Evolutionary conservation across 2,113 vertebrate species (phyloP), one percentile per base, ranked within the genome.

Genomic region (Austrofundulus limnaeus): DNA sequence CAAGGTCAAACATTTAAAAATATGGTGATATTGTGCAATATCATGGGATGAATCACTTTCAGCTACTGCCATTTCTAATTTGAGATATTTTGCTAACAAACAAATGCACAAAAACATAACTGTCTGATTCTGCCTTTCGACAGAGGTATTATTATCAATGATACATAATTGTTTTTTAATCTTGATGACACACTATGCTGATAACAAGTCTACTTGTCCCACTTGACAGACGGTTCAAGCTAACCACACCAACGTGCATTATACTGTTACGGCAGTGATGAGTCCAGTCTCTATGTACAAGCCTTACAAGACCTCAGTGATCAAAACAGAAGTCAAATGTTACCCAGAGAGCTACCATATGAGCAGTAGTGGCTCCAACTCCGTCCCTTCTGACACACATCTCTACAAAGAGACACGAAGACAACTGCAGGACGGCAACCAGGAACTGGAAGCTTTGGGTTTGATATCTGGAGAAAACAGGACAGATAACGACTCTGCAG

Each of bases 231-330:
- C 0, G 0, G 4, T 8, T 20, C n/a, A 43, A n/a, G 5, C 42
- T 9, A 2, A 43, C 2, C 16, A n/a, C 7, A 34, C 8, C 4
- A 43, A n/a, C 16, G 16, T 43, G 42, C 16, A n/a, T n/a, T 8
- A n/a, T 6, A 16, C 2, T 2, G 0, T 1, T 6, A 20, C n/a
- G 25, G 21, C 14, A 0, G 0, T 16, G 17, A 17, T 60, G 47
- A 56, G 16, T 28, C 0, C 0, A 0, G 41, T 53, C 2, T 2
- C 0, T 0, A 0, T n/a, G 17, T 0, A 0, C 25, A 0, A 3
- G 5, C 12, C 19, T 24, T 3, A 5, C 48, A 25, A 37, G 20
- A 66, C 7, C 0, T 3, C 10, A 9, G 37, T 20, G 0, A 15
- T 31, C 49, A n/a, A 19, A 31, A 37, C 37, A 0, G 37, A 31